These are phyloP conservation scores for Eueides isabella DNA, from an alignment of 1,140 invertebrate genomes.

Conservation along the genomic window DNA sequence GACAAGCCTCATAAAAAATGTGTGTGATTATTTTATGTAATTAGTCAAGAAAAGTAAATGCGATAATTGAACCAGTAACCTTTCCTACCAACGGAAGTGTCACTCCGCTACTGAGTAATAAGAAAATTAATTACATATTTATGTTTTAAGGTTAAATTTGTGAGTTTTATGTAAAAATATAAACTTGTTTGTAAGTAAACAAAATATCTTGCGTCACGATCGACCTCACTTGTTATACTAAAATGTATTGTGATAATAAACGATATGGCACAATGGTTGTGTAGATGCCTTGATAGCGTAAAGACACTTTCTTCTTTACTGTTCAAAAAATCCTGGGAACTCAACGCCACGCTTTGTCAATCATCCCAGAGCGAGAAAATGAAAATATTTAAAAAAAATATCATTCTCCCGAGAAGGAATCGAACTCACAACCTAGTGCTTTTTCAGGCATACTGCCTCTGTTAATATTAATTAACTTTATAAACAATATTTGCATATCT, in stretches of 20 bases:
- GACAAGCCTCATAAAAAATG: no score
- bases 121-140: neutral
- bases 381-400: no score
- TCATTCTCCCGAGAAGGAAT: no score
- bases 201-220: conserved; percentile 1
- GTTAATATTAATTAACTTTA: no score
- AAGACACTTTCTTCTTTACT: no score
- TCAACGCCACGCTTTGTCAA: no score
- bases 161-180: neutral
- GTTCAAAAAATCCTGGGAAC: no score
- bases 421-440: no score
- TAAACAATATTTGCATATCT: no score
- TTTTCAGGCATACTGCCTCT: no score
- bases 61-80: conserved; percentile 1
- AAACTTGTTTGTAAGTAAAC: neutral
- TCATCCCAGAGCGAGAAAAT: no score
- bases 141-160: conserved; percentile 4
- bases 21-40: neutral
- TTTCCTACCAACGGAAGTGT: neutral
- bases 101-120: neutral
- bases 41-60: neutral
- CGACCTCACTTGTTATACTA: neutral
- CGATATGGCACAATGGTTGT: neutral
- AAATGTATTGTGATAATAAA: neutral
- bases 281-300: no score